phyloP scores from a whole-genome alignment of 2,797 vertebrate genomes.

The Gila robusta region DNA sequence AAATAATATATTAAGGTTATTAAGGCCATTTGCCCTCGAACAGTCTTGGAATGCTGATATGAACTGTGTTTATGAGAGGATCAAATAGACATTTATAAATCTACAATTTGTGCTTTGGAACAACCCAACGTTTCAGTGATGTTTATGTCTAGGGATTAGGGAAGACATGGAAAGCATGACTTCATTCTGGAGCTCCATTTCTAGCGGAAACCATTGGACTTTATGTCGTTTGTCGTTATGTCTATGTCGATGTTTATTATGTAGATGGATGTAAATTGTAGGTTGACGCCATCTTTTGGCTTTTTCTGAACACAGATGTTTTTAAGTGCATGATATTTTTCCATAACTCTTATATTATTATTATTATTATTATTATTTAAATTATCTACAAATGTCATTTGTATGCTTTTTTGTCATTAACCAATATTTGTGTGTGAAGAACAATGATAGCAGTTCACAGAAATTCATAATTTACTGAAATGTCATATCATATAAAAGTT shows the following conservation, averaged over 20 bases:
- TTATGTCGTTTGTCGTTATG: no score
- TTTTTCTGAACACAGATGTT: neutral
- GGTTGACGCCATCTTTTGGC: neutral
- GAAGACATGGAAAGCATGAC: neutral
- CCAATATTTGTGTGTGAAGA: neutral
- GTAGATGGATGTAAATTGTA: no score
- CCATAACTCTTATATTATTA: neutral
- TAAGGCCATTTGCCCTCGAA: neutral
- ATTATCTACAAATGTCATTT: neutral
- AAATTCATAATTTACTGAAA: neutral
- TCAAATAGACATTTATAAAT: neutral
- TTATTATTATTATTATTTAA: neutral
- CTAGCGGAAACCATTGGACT: neutral
- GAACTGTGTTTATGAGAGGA: slow-evolving; percentile 2
- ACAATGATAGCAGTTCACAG: neutral
- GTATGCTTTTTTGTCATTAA: neutral
- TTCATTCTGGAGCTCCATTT: slow-evolving; percentile 8
- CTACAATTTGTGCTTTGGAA: neutral
- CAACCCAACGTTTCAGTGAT: neutral
- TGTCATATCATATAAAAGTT: neutral
- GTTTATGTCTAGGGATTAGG: slow-evolving; percentile 5
- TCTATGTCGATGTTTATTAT: neutral
- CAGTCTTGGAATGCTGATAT: neutral
- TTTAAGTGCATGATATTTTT: neutral
- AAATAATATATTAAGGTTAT: neutral